Evolutionary conservation across 2,888 invertebrate species (phyloP).

Genomic region (Ophion ventricosus): DNA sequence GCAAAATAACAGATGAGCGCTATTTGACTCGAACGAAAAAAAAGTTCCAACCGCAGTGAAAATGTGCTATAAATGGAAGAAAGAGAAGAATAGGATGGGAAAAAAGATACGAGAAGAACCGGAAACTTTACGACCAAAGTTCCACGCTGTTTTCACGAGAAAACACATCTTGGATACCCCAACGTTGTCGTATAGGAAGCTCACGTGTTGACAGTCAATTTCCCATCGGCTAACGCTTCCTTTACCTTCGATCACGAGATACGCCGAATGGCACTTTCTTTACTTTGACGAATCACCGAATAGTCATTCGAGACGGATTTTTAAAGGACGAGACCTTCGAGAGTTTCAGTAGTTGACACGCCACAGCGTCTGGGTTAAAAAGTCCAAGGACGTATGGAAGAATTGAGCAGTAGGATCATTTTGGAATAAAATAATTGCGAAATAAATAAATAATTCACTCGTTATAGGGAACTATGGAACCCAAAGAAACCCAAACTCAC

Average conservation of each 20-base stretch:
- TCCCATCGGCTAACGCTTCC: not conserved
- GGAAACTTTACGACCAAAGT: slow-evolving; percentile 61
- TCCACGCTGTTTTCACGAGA: slow-evolving; percentile 38
- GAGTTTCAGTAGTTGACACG: not conserved
- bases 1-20: slow-evolving; percentile 44
- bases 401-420: not conserved
- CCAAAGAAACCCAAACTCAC: not conserved
- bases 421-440: not conserved
- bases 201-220: slow-evolving; percentile 57
- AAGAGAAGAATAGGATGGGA: slow-evolving; percentile 5
- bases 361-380: not conserved
- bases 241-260: slow-evolving; percentile 15
- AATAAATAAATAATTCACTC: not conserved
- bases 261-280: slow-evolving; percentile 14
- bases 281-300: slow-evolving; percentile 25
- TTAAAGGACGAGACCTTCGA: slow-evolving; percentile 3
- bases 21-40: slow-evolving; percentile 28
- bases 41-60: slow-evolving; percentile 2
- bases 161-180: slow-evolving; percentile 46
- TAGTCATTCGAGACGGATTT: slow-evolving; percentile 10
- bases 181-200: slow-evolving; percentile 45
- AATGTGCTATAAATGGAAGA: slow-evolving; percentile 21
- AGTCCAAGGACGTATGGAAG: not conserved
- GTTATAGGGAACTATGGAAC: not conserved
- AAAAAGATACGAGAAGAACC: slow-evolving; percentile 37